A percentile compares a stretch with the other conserved stretches of the same genome.
These are phyloP conservation scores for Orius insidiosus DNA, from an alignment of 1,140 invertebrate species.

Conservation along the genomic window DNA sequence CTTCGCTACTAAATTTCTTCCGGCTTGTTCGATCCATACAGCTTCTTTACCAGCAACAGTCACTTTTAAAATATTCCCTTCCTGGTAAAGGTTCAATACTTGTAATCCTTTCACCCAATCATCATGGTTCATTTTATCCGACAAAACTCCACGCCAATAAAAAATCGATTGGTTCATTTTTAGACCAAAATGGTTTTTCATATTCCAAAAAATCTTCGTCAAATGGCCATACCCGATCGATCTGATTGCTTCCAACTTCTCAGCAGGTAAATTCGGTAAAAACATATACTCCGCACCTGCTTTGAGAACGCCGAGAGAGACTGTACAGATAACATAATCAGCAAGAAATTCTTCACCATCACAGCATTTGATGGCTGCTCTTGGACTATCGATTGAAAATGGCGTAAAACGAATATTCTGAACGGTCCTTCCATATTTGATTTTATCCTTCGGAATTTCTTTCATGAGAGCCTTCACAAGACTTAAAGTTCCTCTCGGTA, in stretches of 20 bases:
- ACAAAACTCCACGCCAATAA: slow-evolving; percentile 24
- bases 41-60: slow-evolving; percentile 48
- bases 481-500: slow-evolving; percentile 14
- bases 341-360: slow-evolving; percentile 52
- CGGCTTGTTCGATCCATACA: slow-evolving; percentile 54
- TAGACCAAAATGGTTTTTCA: slow-evolving; percentile 52
- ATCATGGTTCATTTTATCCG: slow-evolving; percentile 25
- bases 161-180: slow-evolving; percentile 33
- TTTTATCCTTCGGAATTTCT: slow-evolving; percentile 3
- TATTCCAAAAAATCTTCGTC: slow-evolving; percentile 42
- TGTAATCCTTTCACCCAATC: slow-evolving; percentile 52
- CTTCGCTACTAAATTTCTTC: slow-evolving; percentile 34
- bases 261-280: slow-evolving; percentile 48
- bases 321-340: slow-evolving; percentile 64
- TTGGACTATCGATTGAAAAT: slow-evolving; percentile 22
- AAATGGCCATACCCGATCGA: slow-evolving; percentile 48
- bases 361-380: slow-evolving; percentile 42
- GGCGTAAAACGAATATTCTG: slow-evolving; percentile 10
- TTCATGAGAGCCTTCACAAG: slow-evolving; percentile 1
- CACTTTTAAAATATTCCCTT: slow-evolving; percentile 51
- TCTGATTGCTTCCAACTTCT: slow-evolving; percentile 57
- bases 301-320: slow-evolving; percentile 70
- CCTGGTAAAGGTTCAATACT: not conserved
- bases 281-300: slow-evolving; percentile 54
- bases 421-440: slow-evolving; percentile 8